Conservation (phyloP, 2,797 vertebrate genomes). For the Antrozous pallidus region DNA sequence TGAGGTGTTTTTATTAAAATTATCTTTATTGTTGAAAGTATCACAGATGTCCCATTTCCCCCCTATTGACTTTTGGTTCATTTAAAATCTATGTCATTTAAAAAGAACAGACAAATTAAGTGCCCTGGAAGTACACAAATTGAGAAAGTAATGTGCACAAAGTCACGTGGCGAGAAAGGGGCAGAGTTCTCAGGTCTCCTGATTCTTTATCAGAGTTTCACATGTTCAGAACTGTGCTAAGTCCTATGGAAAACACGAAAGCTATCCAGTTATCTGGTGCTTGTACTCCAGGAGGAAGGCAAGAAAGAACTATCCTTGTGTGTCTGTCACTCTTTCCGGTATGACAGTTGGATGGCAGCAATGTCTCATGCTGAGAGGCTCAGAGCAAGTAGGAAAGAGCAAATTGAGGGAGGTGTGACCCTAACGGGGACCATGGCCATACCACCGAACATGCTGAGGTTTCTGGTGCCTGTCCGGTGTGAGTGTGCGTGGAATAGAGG, state of each 20-base stretch:
- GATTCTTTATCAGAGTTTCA: background rate
- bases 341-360: background rate
- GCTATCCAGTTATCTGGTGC: background rate
- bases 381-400: background rate
- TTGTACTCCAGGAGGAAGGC: background rate
- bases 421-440: too few species aligned
- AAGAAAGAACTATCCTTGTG: background rate
- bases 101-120: background rate
- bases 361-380: background rate
- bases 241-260: background rate
- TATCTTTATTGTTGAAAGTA: too few species aligned
- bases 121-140: too few species aligned
- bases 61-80: too few species aligned
- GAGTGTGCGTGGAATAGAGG: background rate
- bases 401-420: fast-evolving
- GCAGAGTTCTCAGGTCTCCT: background rate
- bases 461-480: background rate
- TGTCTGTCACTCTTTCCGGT: background rate
- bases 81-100: background rate
- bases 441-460: background rate
- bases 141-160: background rate
- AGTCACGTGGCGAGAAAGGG: background rate
- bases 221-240: background rate
- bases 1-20: background rate
- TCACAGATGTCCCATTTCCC: too few species aligned